phyloP scores from a whole-genome alignment of 2,113 vertebrate species.

The Eudyptes chrysolophus region DNA sequence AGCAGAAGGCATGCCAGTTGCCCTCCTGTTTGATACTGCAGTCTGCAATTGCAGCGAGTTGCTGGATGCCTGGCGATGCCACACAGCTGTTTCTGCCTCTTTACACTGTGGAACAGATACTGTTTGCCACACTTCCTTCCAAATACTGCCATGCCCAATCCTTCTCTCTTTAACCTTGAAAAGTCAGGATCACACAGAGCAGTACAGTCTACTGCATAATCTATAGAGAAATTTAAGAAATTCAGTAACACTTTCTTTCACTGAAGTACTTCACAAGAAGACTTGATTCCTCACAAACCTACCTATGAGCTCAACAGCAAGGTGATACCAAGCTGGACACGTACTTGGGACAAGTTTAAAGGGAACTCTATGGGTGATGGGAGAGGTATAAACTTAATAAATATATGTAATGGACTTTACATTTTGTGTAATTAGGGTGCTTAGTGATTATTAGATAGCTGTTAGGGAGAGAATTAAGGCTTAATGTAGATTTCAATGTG shows the following conservation, averaged over 20 bases:
- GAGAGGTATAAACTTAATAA: not conserved
- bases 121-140: not conserved
- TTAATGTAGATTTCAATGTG: not conserved
- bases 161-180: constrained; percentile 8
- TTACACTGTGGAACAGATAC: not conserved
- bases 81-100: not conserved
- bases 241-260: not conserved
- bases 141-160: not conserved
- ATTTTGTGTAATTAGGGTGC: not conserved
- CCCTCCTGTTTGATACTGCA: not conserved
- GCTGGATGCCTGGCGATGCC: not conserved
- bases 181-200: not conserved
- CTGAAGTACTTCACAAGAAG: not conserved
- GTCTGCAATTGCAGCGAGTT: not conserved
- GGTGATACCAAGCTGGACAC: not conserved
- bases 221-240: not conserved
- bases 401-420: not conserved
- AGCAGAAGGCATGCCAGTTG: not conserved
- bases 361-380: not conserved
- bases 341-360: not conserved
- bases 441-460: not conserved
- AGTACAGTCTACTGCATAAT: not conserved
- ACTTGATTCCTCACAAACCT: not conserved
- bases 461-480: not conserved
- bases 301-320: not conserved